Evolutionary conservation across 2,888 invertebrate genomes (phyloP), one percentile per base, ranked within the genome.

Genomic region (Ariolimax columbianus): DNA sequence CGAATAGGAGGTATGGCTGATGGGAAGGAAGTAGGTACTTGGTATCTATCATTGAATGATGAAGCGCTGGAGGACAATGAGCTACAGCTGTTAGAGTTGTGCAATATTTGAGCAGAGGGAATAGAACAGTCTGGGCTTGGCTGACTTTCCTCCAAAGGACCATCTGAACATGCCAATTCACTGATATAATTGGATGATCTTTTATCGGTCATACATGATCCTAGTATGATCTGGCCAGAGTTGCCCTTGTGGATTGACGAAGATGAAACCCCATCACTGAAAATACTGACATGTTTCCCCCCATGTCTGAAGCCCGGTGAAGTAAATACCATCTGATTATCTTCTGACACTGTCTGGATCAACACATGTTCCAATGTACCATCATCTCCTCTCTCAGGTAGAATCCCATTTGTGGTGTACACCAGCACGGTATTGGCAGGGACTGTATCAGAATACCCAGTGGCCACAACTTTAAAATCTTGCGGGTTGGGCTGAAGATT

Each of bases 391-490:
- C 70, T 70, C 19, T 38, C 38, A 11, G 2, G 66, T 17, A 33
- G 7, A 7, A 66, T 63, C 4, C 78, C 77, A 33, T 77, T 83
- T 19, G 83, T 83, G 14, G 83, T 83, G 43, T 83, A 83, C 30
- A 83, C 77, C 36, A 78, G 33, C 23, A 83, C 83, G 51, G 83
- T 78, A 70, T 83, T 72, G 6, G 84, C 63, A 26, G 79, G 84
- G 11, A 84, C 80, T 9, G 38, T 72, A 68, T 84, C 80, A 26
- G 84, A 80, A 43, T 73, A 80, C 17, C 63, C 79, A 63, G 80
- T 70, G 43, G 80, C 75, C 0, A 84, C 84, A 70, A 80, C 84
- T 30, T 84, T 36, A 26, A 59, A 43, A 38, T 43, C 79, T 30
- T n/a, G 84, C 36, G 51, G 30, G 40, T 82, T 55, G 30, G 78